A percentile compares a stretch with the other conserved stretches of the same genome.
Evolutionary conservation across 2,797 vertebrate species (phyloP).

Genomic region (Mareca strepera): DNA sequence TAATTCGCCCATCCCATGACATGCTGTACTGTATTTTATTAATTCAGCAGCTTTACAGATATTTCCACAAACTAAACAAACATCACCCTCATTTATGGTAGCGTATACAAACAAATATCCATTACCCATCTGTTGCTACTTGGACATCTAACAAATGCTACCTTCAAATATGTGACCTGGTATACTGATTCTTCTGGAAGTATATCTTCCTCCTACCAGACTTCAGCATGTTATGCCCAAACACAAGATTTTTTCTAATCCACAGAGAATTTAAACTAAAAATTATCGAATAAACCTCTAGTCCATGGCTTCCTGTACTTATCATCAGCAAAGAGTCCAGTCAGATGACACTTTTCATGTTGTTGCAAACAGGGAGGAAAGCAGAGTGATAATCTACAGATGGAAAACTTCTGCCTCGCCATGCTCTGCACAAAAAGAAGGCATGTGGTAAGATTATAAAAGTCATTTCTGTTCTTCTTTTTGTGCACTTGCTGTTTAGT

Average conservation of each 20-base stretch:
- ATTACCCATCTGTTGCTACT: neutral
- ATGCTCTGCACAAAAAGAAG: slow-evolving; percentile 67
- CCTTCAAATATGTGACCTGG: neutral
- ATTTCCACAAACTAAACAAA: neutral
- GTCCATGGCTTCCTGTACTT: slow-evolving; percentile 79
- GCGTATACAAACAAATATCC: neutral
- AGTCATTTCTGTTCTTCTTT: neutral
- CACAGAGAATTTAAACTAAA: slow-evolving; percentile 36
- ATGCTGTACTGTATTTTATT: neutral
- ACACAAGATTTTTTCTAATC: neutral
- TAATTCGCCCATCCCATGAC: neutral
- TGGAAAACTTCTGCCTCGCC: slow-evolving; percentile 71
- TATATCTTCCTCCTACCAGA: neutral
- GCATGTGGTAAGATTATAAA: neutral
- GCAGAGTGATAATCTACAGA: slow-evolving; percentile 74
- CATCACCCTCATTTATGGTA: neutral
- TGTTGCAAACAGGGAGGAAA: slow-evolving; percentile 75
- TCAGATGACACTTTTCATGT: slow-evolving; percentile 68
- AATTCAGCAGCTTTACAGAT: neutral
- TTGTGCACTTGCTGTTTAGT: neutral
- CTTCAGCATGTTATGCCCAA: neutral
- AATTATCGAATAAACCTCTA: slow-evolving; percentile 70
- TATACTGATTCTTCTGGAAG: neutral
- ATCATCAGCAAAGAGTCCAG: slow-evolving; percentile 64
- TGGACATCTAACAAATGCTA: neutral